Evolutionary conservation across 2,113 vertebrate species (phyloP).

Genomic region (Menidia beryllina): DNA sequence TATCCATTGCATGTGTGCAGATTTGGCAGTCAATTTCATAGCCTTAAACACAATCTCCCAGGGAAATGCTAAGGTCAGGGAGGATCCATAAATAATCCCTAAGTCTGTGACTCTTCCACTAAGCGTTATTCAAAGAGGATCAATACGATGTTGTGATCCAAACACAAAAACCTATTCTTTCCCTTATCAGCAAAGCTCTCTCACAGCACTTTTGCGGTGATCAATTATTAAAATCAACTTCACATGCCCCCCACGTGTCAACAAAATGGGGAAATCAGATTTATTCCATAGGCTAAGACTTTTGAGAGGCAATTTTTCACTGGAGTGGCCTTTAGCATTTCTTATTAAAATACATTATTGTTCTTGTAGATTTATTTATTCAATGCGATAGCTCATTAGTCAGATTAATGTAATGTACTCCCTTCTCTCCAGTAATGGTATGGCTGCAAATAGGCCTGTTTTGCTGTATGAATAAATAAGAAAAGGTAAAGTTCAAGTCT

Average conservation of each 20-base stretch:
- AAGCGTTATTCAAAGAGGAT: conserved; percentile 77
- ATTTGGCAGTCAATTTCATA: conserved; percentile 72
- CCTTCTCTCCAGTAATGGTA: conserved; percentile 66
- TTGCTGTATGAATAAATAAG: conserved; percentile 66
- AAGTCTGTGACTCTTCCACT: conserved; percentile 70
- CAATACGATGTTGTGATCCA: conserved; percentile 77
- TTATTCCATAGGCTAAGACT: conserved; percentile 81
- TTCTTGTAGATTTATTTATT: conserved; percentile 86
- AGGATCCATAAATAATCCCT: conserved; percentile 77
- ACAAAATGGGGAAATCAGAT: conserved; percentile 79
- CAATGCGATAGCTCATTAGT: conserved; percentile 85
- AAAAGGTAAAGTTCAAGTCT: conserved; percentile 63
- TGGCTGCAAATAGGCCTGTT: conserved; percentile 53
- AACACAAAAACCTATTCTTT: conserved; percentile 75
- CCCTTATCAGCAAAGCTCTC: conserved; percentile 78
- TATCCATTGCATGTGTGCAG: conserved; percentile 60
- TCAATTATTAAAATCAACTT: conserved; percentile 87
- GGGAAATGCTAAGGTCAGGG: conserved; percentile 73
- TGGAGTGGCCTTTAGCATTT: conserved; percentile 84
- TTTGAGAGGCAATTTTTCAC: conserved; percentile 84
- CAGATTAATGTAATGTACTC: conserved; percentile 86
- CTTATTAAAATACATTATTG: conserved; percentile 87
- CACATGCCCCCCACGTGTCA: conserved; percentile 73
- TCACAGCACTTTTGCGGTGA: conserved; percentile 74
- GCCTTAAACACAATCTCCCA: conserved; percentile 71